phyloP scores from a whole-genome alignment of 2,888 invertebrate species.

The Caenorhabditis afra region DNA sequence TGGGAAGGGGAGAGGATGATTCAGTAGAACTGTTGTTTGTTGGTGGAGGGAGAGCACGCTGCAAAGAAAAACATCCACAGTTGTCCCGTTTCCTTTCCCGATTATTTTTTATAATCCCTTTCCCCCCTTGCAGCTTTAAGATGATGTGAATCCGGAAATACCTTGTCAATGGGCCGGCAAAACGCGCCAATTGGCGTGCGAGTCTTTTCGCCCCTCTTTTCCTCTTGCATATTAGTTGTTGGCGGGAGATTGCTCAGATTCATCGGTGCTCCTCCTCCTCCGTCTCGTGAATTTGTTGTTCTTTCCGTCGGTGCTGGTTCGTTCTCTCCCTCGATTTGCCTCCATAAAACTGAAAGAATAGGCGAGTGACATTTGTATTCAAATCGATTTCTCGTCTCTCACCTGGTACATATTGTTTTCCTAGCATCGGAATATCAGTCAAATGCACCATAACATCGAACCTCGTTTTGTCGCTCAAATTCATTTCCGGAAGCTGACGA shows the following conservation, averaged over 20 bases:
- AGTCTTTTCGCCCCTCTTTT: slow-evolving; percentile 6
- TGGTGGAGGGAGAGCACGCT: slow-evolving; percentile 16
- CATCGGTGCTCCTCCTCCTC: slow-evolving; percentile 14
- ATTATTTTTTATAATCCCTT: no score
- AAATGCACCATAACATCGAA: slow-evolving; percentile 49
- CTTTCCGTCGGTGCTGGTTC: background rate
- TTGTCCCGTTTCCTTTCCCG: no score
- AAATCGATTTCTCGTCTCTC: background rate
- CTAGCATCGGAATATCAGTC: slow-evolving; percentile 53
- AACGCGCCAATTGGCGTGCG: slow-evolving; percentile 9
- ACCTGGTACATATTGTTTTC: slow-evolving; percentile 57
- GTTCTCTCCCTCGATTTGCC: slow-evolving; percentile 17
- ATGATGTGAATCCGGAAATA: slow-evolving; percentile 13
- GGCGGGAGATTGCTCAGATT: slow-evolving; percentile 11
- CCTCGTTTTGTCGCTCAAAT: slow-evolving; percentile 17
- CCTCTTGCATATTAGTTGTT: slow-evolving; percentile 16
- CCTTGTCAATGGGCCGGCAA: slow-evolving; percentile 27
- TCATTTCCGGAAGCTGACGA: background rate
- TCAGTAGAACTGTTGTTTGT: slow-evolving; percentile 3
- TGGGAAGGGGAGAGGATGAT: slow-evolving; percentile 6
- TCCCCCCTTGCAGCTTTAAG: no score
- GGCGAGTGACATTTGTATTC: background rate
- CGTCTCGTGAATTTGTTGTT: background rate
- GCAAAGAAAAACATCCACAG: slow-evolving; percentile 5
- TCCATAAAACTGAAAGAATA: slow-evolving; percentile 24